Evolutionary conservation across 2,113 vertebrate species (phyloP).

Genomic region (Microtus pennsylvanicus): DNA sequence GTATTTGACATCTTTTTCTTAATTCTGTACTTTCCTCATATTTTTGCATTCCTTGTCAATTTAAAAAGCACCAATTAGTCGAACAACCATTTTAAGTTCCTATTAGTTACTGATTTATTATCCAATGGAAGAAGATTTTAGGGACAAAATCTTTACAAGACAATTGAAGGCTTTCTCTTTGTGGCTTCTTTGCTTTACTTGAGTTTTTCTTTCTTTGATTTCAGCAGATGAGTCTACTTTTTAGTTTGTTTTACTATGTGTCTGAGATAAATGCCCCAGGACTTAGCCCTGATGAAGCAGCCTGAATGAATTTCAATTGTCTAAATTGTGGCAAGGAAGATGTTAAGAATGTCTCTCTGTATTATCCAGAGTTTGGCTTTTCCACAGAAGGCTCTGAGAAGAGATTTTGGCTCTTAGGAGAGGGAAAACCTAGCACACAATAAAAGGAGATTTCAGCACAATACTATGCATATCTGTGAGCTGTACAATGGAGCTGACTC

Average conservation of each 20-base stretch:
- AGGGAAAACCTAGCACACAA: not conserved
- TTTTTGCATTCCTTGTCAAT: conserved; percentile 52
- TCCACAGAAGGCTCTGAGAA: conserved; percentile 1
- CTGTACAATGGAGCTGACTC: not conserved
- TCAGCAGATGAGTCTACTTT: not conserved
- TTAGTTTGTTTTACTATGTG: conserved; percentile 14
- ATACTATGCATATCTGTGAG: not conserved
- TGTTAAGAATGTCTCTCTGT: not conserved
- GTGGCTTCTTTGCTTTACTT: conserved; percentile 38
- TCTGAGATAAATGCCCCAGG: not conserved
- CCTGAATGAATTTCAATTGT: not conserved
- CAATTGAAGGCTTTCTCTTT: not conserved
- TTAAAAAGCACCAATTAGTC: conserved; percentile 59
- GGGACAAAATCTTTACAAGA: conserved; percentile 23
- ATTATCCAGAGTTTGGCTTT: not conserved
- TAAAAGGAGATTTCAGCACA: not conserved
- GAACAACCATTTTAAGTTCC: conserved; percentile 55
- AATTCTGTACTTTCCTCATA: not conserved
- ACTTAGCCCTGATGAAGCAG: not conserved
- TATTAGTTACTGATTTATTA: conserved; percentile 39
- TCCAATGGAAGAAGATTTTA: not conserved
- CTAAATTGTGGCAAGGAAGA: not conserved
- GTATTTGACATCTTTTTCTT: conserved; percentile 11
- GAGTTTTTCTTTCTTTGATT: conserved; percentile 17
- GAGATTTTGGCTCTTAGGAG: not conserved